phyloP scores from a whole-genome alignment of 1,140 invertebrate species.

The Bradysia coprophila region DNA sequence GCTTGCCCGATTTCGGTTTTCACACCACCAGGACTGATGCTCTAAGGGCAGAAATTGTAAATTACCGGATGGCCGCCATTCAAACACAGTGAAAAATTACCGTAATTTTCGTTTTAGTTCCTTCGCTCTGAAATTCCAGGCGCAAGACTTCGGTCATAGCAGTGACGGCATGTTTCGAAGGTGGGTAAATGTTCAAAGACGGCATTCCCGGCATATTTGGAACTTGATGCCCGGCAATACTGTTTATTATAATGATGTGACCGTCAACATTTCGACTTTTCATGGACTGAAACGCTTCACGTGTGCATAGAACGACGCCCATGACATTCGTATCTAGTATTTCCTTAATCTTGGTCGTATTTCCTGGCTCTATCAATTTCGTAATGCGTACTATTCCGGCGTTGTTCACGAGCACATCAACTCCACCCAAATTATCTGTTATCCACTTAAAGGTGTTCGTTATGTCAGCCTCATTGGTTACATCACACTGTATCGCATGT shows the following conservation, averaged over 20 bases:
- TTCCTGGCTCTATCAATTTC: neutral
- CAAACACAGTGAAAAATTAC: no score
- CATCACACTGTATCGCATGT: constrained; percentile 36
- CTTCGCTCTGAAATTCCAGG: neutral
- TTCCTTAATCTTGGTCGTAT: neutral
- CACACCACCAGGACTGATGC: constrained; percentile 36
- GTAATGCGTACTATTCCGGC: constrained; percentile 25
- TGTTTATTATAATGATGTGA: constrained; percentile 3
- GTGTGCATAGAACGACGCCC: constrained; percentile 36
- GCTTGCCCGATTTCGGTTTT: constrained; percentile 34
- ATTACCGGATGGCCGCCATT: no score
- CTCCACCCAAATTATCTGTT: constrained; percentile 28
- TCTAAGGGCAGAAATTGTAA: constrained; percentile 19
- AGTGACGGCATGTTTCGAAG: constrained; percentile 1
- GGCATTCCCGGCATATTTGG: neutral
- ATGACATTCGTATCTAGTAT: constrained; percentile 41
- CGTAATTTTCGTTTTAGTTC: constrained; percentile 1
- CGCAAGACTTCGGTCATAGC: neutral
- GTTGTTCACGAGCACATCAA: constrained; percentile 47
- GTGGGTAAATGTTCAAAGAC: neutral
- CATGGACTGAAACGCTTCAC: constrained; percentile 27
- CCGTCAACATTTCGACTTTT: constrained; percentile 5
- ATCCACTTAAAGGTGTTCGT: constrained; percentile 38
- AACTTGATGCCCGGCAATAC: constrained; percentile 1
- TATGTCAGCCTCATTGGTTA: constrained; percentile 39